Base-by-base conservation (phyloP, 2,113 vertebrate species). In the Alces alces region DNA sequence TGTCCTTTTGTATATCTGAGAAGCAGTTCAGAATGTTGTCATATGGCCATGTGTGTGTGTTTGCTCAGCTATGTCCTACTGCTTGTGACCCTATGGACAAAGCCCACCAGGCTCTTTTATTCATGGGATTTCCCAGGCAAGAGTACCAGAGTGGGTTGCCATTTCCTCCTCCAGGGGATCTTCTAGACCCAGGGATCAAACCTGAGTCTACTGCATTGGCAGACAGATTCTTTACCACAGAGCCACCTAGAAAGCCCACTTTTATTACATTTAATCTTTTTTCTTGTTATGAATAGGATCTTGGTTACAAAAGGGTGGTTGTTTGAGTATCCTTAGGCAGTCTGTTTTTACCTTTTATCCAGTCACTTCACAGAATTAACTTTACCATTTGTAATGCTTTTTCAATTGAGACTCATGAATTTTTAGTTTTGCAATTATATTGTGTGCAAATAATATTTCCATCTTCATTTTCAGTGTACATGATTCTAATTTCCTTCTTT, bases 361-460 rank as follows among this genome's bases (percentile, higher is more conserved):
- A n/a, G 17, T 76, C 45, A 17, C n/a, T 55, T 45, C 7, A 11
- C 23, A 28, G 64, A 96, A 36, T 94, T 83, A 45, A 70, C 82
- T 82, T 86, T 93, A 58, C 47, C 11, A 0, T 91, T 91, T 27
- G 10, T 79, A 83, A 76, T 52, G 33, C 11, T 16, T 88, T 95
- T 85, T 55, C 64, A 94, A 10, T 66, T 16, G 54, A 52, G 33
- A n/a, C 66, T 89, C 83, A 86, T 86, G 76, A 78, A 95, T 45
- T 47, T 97, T 96, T 86, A 93, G 89, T 88, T 76, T 57, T 55
- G 45, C 47, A 91, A 28, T 89, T 93, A 86, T 55, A 50, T 58
- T 80, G 60, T 91, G 80, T 97, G 47, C 47, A 85, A 94, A 94
- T 54, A 91, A 55, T n/a, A 61, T 87, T 80, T 54, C 25, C 54